Base-by-base conservation (phyloP, 2,797 vertebrate genomes). In the Phoxinus dragarum region DNA sequence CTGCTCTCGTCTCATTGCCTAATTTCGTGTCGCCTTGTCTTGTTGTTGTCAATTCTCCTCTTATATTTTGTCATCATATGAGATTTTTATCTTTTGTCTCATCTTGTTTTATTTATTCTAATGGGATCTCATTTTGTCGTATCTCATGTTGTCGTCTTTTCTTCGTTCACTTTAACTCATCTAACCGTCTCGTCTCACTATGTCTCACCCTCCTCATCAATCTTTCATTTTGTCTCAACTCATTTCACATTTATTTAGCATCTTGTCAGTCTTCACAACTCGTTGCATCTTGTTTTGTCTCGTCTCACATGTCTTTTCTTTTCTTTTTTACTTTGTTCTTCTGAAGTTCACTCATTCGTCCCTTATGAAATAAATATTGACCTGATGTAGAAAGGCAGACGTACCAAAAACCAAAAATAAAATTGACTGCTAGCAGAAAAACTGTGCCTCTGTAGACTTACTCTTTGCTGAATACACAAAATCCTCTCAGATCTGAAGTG, bases 291-390 rank as follows among this genome's bases (percentile, higher is more conserved):
- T 64, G 5, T 61, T 49, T 75, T 34, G 44, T 34, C 42, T 72
- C 6, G 14, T 72, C 42, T 52, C 27, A 1, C 2, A 2, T 73
- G 42, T 72, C 27, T 3, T 38, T 73, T 42, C 2, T 56, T 59
- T n/a, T n/a, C 1, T 76, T 16, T n/a, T 27, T 8, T 2, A 27
- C 54, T 38, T 56, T 56, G 52, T 16, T 79, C 68, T 34, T n/a
- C 52, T 82, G 54, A 73, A 66, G 44, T 79, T 19, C 38, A 73
- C 9, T 82, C 3, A 0, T 17, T 54, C 8, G 1, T 68, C 42
- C n/a, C 31, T 73, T 68, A 42, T 68, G 66, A 49, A 68, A 52
- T 84, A 56, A 69, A 80, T 47, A 47, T 64, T 67, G 38, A 42
- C 67, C 61, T 49, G 40, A 42, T 67, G 19, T 34, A 31, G 52